These are phyloP conservation scores for Heliconius charithonia DNA, from an alignment of 2,888 invertebrate species.

Conservation along the genomic window DNA sequence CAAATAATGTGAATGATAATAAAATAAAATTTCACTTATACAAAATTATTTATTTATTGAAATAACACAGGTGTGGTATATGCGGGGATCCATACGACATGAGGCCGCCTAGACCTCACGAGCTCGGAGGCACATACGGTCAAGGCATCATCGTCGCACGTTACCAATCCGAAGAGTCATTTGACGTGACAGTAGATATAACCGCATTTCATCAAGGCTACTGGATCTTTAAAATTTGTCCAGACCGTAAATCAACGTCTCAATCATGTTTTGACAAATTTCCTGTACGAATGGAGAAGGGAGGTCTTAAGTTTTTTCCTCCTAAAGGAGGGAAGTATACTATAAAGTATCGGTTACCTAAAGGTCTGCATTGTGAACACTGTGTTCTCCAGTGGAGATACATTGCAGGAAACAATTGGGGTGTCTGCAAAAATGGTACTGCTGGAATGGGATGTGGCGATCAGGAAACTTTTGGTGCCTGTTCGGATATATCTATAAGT, in stretches of 20 bases:
- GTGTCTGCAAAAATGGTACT: constrained; percentile 86
- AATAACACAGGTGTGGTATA: constrained; percentile 86
- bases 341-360: constrained; percentile 84
- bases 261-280: constrained; percentile 90
- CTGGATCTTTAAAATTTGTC: constrained; percentile 92
- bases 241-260: constrained; percentile 85
- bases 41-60: background rate
- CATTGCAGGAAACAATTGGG: constrained; percentile 93
- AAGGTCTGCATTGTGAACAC: constrained; percentile 87
- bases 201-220: constrained; percentile 93
- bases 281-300: constrained; percentile 82
- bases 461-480: constrained; percentile 93
- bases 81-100: constrained; percentile 92
- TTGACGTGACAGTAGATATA: constrained; percentile 88
- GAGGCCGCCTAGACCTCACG: constrained; percentile 87
- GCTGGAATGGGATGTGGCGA: constrained; percentile 92
- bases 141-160: constrained; percentile 88
- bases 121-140: constrained; percentile 91
- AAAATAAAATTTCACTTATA: background rate
- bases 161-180: constrained; percentile 86
- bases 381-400: constrained; percentile 95
- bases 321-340: constrained; percentile 87
- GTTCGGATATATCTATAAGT: constrained; percentile 89
- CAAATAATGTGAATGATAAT: background rate
- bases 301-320: constrained; percentile 87